phyloP scores from a whole-genome alignment of 2,797 vertebrate species.

The Acanthurus leucopareius region DNA sequence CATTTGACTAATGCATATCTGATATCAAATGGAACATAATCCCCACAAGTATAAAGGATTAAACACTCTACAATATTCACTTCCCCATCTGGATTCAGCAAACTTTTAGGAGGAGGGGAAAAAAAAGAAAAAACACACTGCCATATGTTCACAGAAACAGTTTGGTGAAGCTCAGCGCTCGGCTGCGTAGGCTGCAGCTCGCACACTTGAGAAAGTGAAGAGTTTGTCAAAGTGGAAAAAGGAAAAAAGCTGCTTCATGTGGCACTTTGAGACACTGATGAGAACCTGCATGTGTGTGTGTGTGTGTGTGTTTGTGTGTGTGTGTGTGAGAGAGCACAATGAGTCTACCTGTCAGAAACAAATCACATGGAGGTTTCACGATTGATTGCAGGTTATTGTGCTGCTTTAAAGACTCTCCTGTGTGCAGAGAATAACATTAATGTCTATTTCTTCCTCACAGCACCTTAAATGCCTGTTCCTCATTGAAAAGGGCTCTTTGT shows the following conservation, averaged over 20 bases:
- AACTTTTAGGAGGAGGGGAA: constrained; percentile 41
- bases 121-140: background rate
- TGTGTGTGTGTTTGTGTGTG: too few relatives aligned
- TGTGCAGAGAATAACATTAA: constrained; percentile 11
- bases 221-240: constrained; percentile 41
- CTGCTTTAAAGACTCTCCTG: constrained; percentile 17
- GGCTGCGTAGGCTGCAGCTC: constrained; percentile 45
- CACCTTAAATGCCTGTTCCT: constrained; percentile 20
- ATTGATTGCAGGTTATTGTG: constrained; percentile 7
- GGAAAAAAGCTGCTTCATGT: constrained; percentile 31
- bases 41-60: constrained; percentile 72
- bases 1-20: constrained; percentile 78
- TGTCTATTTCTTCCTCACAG: background rate
- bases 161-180: constrained; percentile 39
- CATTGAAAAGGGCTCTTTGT: background rate
- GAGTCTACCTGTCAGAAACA: constrained; percentile 35
- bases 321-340: constrained; percentile 5
- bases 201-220: constrained; percentile 48
- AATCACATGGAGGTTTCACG: constrained; percentile 17
- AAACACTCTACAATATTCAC: constrained; percentile 62
- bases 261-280: constrained; percentile 21
- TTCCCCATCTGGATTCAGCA: constrained; percentile 51
- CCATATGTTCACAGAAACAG: constrained; percentile 61
- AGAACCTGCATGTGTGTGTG: background rate
- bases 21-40: constrained; percentile 78